A percentile compares a stretch with the other conserved stretches of the same genome.
Evolutionary conservation across 2,797 vertebrate genomes (phyloP).

Genomic region (Cyclopterus lumpus): DNA sequence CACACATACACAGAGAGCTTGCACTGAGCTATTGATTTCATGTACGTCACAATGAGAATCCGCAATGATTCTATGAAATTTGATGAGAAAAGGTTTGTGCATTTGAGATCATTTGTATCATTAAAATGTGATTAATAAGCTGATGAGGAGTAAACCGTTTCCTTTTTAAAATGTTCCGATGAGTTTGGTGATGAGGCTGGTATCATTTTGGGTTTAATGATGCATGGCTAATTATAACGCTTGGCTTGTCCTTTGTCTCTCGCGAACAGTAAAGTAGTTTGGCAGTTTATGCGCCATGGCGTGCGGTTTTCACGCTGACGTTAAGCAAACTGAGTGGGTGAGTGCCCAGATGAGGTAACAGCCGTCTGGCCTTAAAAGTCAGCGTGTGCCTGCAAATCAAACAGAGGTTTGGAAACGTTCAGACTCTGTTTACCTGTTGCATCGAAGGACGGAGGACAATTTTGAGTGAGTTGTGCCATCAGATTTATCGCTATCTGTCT

Average conservation of each 20-base stretch:
- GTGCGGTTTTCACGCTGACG: conserved; percentile 58
- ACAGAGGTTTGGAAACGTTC: conserved; percentile 41
- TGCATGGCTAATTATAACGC: conserved; percentile 64
- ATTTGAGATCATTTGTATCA: conserved; percentile 35
- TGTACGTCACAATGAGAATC: not conserved
- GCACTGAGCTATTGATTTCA: conserved; percentile 25
- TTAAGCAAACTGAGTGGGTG: conserved; percentile 58
- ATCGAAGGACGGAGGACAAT: conserved; percentile 48
- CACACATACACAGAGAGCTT: not conserved
- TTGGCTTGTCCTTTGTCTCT: conserved; percentile 42
- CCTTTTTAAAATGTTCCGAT: conserved; percentile 43
- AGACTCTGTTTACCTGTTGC: conserved; percentile 43
- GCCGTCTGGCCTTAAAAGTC: conserved; percentile 51
- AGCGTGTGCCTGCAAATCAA: conserved; percentile 39
- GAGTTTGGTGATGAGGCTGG: conserved; percentile 50
- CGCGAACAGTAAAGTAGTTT: conserved; percentile 17
- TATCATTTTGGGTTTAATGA: conserved; percentile 64
- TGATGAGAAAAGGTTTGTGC: conserved; percentile 14
- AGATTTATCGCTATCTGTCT: not conserved
- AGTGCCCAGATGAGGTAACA: conserved; percentile 69
- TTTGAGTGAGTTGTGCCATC: conserved; percentile 53
- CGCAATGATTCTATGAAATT: conserved; percentile 5
- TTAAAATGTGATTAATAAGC: conserved; percentile 64
- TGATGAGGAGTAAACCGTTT: conserved; percentile 58
- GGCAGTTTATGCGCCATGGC: conserved; percentile 15